A percentile compares a stretch with the other conserved stretches of the same genome.
These are phyloP conservation scores for Eurosta solidaginis DNA, from an alignment of 1,140 invertebrate genomes.

Conservation along the genomic window DNA sequence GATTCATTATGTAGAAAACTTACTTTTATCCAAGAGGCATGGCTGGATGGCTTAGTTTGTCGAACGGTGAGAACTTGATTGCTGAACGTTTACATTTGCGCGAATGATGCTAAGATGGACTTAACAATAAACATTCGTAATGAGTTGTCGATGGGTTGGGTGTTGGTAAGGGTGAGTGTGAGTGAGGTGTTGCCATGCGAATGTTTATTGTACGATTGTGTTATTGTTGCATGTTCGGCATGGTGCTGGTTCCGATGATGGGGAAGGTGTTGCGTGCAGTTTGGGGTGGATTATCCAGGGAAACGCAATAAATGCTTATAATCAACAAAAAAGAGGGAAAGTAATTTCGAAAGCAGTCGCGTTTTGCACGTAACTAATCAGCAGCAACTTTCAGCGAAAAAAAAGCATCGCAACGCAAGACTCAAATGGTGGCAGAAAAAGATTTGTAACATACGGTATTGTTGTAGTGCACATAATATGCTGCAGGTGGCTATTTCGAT, in stretches of 20 bases:
- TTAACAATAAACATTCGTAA: constrained; percentile 22
- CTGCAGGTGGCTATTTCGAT: not conserved
- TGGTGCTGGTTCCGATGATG: not conserved
- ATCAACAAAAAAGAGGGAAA: not conserved
- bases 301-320: constrained; percentile 4
- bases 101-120: constrained; percentile 17
- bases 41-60: not conserved
- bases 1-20: too few relatives aligned
- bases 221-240: not conserved
- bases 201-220: not conserved
- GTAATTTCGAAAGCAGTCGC: not conserved
- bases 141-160: not conserved
- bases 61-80: constrained; percentile 4
- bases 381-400: not conserved
- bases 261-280: not conserved
- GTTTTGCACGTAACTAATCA: constrained; percentile 14
- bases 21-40: not conserved
- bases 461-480: not conserved
- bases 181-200: too few relatives aligned
- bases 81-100: constrained; percentile 24
- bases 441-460: constrained; percentile 14
- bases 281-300: constrained; percentile 11
- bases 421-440: constrained; percentile 16
- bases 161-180: not conserved
- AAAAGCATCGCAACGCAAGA: not conserved